Base-by-base conservation (phyloP, 1,140 invertebrate genomes). In the Diachasma alloeum region DNA sequence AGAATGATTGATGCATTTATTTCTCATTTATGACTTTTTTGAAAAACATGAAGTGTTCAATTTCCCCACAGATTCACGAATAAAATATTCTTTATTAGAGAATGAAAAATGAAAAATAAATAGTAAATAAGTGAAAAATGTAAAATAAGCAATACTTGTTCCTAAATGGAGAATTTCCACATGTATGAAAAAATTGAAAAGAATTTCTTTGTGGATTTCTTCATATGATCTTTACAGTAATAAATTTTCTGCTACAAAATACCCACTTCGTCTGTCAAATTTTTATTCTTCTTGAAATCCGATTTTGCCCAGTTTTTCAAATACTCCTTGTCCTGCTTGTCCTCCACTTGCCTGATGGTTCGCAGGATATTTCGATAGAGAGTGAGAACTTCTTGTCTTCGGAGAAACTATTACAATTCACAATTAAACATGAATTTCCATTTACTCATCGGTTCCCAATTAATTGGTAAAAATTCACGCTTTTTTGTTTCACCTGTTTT, bases 321-420 rank as follows among this genome's bases (percentile, higher is more conserved):
- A 82, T 95, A 94, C 10, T 86, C 80, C 80, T 91, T 90, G 72
- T 93, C 93, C 0, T 81, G 85, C 81, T 92, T 86, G 85, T 95
- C 92, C 1, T 93, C 92, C 9, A 96, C 92, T 84, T 93, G 85
- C 78, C 89, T 90, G 72, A 94, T 91, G 19, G 93, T 91, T 70
- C 92, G 91, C 75, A 95, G 92, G 73, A 96, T 93, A 46, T 93
- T 91, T 76, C 93, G 89, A 81, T 96, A 96, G 0, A 95, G 84
- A 82, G 93, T 93, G n/a, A 95, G 84, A 3, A 96, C 94, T 87
- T 95, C 92, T 88, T 93, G 92, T 56, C 93, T 91, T 24, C 95
- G 86, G 83, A 96, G 91, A 88, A 96, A 96, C 94, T 96, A 82
- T 31, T 9, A 42, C 67, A 53, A 53, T 87, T 95, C 92, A 88